phyloP scores from a whole-genome alignment of 2,888 invertebrate genomes.

The Eustalomyia histrio region DNA sequence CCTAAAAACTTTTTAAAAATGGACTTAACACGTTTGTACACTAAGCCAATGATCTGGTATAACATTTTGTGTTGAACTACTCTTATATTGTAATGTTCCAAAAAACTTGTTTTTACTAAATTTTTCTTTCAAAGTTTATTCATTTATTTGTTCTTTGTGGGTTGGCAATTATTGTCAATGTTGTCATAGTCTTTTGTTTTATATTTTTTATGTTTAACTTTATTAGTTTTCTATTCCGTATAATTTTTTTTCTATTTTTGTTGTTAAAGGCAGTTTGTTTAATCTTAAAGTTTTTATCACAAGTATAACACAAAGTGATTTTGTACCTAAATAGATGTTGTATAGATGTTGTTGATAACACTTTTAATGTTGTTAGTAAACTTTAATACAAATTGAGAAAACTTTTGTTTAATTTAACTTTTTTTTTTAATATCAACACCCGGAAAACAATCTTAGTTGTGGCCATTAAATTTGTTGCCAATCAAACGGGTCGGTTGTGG shows the following conservation, averaged over 20 bases:
- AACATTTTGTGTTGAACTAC: too few relatives aligned
- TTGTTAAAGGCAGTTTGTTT: constrained; percentile 12
- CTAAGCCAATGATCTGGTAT: too few relatives aligned
- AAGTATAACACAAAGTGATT: neutral
- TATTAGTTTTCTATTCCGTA: constrained; percentile 18
- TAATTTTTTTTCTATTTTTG: neutral
- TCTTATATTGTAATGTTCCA: too few relatives aligned
- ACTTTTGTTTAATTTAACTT: too few relatives aligned
- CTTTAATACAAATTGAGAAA: too few relatives aligned
- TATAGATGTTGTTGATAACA: neutral
- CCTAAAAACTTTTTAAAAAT: too few relatives aligned
- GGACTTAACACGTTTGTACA: too few relatives aligned
- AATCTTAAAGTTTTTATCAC: constrained; percentile 24
- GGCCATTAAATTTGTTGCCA: too few relatives aligned
- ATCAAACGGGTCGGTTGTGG: too few relatives aligned
- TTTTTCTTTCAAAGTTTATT: neutral
- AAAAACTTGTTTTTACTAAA: neutral
- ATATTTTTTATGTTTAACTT: neutral
- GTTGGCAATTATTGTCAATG: constrained; percentile 25
- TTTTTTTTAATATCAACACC: too few relatives aligned
- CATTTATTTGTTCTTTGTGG: constrained; percentile 13
- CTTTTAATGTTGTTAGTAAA: neutral
- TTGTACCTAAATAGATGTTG: neutral
- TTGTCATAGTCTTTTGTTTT: constrained; percentile 8
- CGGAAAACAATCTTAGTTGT: too few relatives aligned